Conservation (phyloP, 2,113 vertebrate species). For the Potamarius usumacintae region DNA sequence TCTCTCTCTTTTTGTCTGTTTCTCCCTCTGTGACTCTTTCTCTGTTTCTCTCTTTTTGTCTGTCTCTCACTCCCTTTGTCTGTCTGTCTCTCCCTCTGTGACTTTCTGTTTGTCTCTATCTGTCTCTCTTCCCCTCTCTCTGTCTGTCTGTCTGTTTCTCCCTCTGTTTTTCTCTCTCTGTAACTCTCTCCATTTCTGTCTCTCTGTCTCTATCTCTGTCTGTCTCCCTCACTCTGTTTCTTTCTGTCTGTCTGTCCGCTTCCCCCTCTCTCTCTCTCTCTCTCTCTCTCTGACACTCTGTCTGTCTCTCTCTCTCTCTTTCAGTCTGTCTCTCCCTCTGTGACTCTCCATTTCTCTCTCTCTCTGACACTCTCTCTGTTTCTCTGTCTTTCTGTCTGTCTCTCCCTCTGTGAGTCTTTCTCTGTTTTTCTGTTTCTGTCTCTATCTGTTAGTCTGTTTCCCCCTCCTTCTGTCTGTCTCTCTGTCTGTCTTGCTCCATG, state of each 20-base stretch:
- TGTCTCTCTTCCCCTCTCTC: not conserved
- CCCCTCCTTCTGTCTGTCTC: not conserved
- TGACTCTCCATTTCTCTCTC: constrained; percentile 11
- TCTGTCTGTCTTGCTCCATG: not conserved
- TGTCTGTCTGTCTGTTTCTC: not conserved
- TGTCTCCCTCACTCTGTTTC: not conserved
- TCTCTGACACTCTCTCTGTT: not conserved
- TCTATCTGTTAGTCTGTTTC: not conserved
- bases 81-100: not conserved
- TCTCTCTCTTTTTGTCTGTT: not conserved
- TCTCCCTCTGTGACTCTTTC: not conserved
- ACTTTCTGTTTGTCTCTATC: not conserved
- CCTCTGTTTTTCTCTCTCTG: not conserved
- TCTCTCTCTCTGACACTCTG: not conserved
- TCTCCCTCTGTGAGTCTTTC: not conserved
- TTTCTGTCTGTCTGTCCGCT: not conserved
- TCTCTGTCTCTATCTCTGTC: not conserved
- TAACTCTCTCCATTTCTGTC: not conserved
- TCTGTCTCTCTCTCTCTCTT: not conserved
- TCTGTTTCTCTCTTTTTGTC: not conserved
- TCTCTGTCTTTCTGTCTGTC: not conserved
- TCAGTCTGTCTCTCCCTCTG: not conserved
- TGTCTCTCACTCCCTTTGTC: not conserved
- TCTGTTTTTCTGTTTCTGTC: not conserved
- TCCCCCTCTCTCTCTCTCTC: not conserved